Base-by-base conservation (phyloP, 1,140 invertebrate species). In the Drosophila nannoptera region DNA sequence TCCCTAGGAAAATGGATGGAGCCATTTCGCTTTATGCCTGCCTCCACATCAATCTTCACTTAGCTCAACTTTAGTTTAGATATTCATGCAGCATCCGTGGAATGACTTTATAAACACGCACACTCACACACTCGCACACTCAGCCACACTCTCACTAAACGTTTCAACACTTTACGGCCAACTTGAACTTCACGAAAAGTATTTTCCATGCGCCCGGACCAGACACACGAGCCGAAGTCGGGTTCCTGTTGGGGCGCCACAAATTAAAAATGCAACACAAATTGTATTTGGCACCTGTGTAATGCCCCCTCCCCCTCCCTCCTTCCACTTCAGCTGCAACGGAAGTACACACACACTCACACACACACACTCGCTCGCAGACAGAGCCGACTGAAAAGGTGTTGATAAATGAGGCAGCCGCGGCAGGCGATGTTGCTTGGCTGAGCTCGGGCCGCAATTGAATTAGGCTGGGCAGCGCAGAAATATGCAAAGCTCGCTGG, bases 191-290 rank as follows among this genome's bases (percentile, higher is more conserved):
- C 65, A 78, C 36, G 11, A 38, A 58, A 49, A 50, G 33, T n/a
- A 52, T 63, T 75, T 56, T 40, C 52, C 38, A 71, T 49, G 14
- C 40, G 49, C 42, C 38, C 40, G 1, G 22, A 22, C 48, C 42
- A 43, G 48, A 63, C 59, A 38, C 60, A 22, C 32, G 11, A 58
- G 12, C 46, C 36, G 40, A 36, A 49, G 48, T 31, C 54, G n/a
- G 50, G 22, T 55, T 38, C 46, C 54, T 14, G 46, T n/a, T 53
- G 22, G 49, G 31, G 54, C 60, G 35, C 60, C 69, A 71, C 42
- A 66, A 76, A 84, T 84, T 83, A 74, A 84, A 80, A 83, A 80
- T 84, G 81, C 76, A 83, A 83, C 80, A 84, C 76, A 84, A 86
- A 86, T 84, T 84, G 81, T 78, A 80, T 77, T 81, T 84, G 80